Conservation (phyloP, 2,113 vertebrate species). For the Macroglossus sobrinus region DNA sequence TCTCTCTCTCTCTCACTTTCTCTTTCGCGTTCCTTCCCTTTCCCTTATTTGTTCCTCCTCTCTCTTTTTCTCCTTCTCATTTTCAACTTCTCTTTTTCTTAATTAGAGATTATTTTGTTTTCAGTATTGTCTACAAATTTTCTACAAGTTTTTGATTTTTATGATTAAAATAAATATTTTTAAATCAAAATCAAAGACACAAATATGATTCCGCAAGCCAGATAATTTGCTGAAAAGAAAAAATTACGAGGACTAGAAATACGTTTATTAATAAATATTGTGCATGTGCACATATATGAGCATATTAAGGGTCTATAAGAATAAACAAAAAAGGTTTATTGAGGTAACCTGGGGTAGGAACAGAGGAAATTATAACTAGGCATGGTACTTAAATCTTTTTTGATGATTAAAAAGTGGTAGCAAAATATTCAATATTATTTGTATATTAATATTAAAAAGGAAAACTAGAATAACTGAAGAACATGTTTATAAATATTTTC, state of each 20-base stretch:
- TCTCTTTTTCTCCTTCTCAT: background rate
- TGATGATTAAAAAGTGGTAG: background rate
- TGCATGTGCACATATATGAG: background rate
- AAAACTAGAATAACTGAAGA: background rate
- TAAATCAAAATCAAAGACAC: background rate
- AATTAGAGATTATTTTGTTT: background rate
- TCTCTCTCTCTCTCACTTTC: too few species aligned
- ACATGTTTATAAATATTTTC: background rate
- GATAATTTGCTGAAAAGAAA: background rate
- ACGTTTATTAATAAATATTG: background rate
- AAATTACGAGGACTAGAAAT: too few species aligned
- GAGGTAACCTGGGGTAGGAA: background rate
- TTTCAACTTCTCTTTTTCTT: background rate
- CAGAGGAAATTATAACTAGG: background rate
- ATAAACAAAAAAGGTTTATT: background rate
- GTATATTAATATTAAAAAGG: background rate
- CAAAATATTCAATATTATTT: background rate
- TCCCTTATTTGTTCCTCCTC: background rate
- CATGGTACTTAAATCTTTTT: background rate
- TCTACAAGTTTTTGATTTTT: background rate
- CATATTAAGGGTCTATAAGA: background rate
- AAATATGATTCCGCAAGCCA: background rate
- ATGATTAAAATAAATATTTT: background rate
- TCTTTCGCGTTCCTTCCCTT: rapidly evolving
- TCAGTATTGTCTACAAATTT: background rate